Conservation (phyloP, 2,797 vertebrate species). For the Neosilurus mollespiculum region DNA sequence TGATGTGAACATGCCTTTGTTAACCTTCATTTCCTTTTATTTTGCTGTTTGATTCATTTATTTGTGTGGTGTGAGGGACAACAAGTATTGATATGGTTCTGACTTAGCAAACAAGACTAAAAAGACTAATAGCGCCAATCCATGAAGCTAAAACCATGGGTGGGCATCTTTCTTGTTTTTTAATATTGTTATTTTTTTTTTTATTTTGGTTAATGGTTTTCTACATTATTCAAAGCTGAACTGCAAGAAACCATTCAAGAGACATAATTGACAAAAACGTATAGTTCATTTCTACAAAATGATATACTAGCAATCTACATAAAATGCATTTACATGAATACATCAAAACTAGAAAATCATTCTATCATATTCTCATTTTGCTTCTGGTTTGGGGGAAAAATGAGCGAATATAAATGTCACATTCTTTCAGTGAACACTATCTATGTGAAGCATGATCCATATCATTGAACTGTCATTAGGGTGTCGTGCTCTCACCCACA, state of each 20-base stretch:
- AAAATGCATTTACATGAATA: background rate
- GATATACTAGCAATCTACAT: background rate
- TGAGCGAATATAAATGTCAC: constrained; percentile 1
- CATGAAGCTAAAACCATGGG: background rate
- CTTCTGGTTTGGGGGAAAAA: background rate
- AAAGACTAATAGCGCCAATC: too few relatives aligned
- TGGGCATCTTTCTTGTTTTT: background rate
- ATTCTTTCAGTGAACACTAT: constrained; percentile 11
- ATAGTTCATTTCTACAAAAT: background rate
- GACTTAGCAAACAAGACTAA: background rate
- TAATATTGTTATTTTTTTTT: background rate
- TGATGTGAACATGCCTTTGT: too few relatives aligned
- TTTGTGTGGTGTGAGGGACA: background rate
- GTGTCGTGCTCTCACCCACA: background rate
- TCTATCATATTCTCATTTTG: background rate
- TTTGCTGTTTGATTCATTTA: background rate
- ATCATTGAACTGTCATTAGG: background rate
- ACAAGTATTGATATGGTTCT: background rate
- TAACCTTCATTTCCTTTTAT: background rate
- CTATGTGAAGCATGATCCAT: background rate
- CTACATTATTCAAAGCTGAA: background rate
- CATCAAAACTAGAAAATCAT: background rate
- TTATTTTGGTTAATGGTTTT: background rate
- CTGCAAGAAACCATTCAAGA: background rate
- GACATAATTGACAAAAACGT: background rate